A percentile compares a stretch with the other conserved stretches of the same genome.
Conservation (phyloP, 2,888 invertebrate species). For the Tetropium fuscum region DNA sequence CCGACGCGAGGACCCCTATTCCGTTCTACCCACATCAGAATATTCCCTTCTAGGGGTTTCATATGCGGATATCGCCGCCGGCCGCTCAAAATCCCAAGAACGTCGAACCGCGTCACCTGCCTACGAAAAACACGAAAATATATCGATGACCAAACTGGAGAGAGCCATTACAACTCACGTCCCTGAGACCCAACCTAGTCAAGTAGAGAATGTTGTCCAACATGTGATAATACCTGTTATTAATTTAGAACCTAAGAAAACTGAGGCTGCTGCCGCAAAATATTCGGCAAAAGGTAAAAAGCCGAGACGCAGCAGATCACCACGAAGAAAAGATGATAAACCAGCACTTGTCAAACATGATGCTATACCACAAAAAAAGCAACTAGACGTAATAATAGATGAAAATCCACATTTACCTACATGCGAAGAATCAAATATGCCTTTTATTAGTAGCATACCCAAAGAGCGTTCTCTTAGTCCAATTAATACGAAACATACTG, state of each 20-base stretch:
- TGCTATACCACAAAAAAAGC: not conserved
- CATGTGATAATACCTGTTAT: constrained; percentile 27
- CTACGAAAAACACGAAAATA: constrained; percentile 42
- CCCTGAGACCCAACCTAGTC: constrained; percentile 46
- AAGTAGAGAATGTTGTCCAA: not conserved
- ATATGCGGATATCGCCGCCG: constrained; percentile 81
- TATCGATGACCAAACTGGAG: constrained; percentile 36
- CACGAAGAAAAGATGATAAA: constrained; percentile 63
- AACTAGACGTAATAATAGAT: not conserved
- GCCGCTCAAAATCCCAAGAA: constrained; percentile 64
- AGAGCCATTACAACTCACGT: constrained; percentile 33
- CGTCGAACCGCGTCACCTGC: constrained; percentile 43
- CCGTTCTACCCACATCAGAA: constrained; percentile 69
- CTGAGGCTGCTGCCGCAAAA: constrained; percentile 31
- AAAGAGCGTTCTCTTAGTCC: constrained; percentile 23
- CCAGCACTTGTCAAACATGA: not conserved
- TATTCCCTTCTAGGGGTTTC: constrained; percentile 67
- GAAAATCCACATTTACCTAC: constrained; percentile 12
- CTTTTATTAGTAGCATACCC: not conserved
- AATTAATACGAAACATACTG: constrained; percentile 12
- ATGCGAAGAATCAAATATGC: not conserved
- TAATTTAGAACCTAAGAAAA: constrained; percentile 37
- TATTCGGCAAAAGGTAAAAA: constrained; percentile 49
- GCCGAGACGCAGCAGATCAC: constrained; percentile 69
- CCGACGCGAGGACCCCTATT: constrained; percentile 82